These are phyloP conservation scores for Zoanthus sociatus DNA, from an alignment of 92 coral and sea anemone species.

Conservation along the genomic window DNA sequence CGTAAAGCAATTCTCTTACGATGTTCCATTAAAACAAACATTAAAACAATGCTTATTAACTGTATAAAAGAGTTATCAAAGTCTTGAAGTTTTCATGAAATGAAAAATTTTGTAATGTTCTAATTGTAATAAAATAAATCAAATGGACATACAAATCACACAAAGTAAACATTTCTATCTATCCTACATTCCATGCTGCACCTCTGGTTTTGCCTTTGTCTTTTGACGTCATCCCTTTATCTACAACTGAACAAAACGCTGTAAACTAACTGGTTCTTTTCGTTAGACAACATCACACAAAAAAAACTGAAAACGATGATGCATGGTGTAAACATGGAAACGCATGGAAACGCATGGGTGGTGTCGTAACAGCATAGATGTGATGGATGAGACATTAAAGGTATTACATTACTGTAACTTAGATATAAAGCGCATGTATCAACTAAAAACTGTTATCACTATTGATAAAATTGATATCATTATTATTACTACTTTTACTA, in stretches of 20 bases:
- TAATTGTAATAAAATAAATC: not conserved
- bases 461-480: no score
- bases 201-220: conserved; percentile 43
- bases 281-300: conserved; percentile 33
- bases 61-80: not conserved
- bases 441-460: no score
- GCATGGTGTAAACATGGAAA: conserved; percentile 21
- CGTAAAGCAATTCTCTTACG: no score
- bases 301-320: conserved; percentile 20
- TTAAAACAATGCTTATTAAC: no score
- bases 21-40: no score
- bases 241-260: conserved; percentile 43
- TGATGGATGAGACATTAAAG: not conserved
- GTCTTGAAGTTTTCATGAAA: not conserved
- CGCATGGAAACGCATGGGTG: conserved; percentile 19
- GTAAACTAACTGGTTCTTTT: conserved; percentile 43
- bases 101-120: not conserved
- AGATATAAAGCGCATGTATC: not conserved
- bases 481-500: no score
- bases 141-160: not conserved
- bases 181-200: conserved; percentile 46
- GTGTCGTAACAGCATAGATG: not conserved
- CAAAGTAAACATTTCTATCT: conserved; percentile 5
- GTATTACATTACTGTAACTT: not conserved
- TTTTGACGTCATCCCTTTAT: conserved; percentile 45